Evolutionary conservation across 2,113 vertebrate genomes (phyloP).

Genomic region (Brevimyrus niger): DNA sequence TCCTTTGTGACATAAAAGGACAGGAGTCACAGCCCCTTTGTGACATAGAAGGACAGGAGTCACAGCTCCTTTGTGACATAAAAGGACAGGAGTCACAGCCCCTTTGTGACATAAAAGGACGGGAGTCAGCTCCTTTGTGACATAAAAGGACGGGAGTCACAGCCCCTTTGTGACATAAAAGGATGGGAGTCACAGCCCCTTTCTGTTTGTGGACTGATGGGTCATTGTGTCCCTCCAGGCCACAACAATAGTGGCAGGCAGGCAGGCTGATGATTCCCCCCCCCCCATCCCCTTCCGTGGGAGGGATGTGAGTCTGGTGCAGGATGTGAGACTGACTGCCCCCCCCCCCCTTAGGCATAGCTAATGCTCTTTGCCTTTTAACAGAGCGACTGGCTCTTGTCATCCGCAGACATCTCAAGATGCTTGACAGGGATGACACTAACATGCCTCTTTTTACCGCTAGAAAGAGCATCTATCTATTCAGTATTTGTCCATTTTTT

Average conservation of each 20-base stretch:
- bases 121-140: not conserved
- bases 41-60: not conserved
- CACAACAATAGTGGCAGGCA: not conserved
- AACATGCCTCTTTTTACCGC: not conserved
- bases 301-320: not conserved
- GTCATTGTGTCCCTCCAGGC: not conserved
- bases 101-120: not conserved
- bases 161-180: not conserved
- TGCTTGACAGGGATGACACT: not conserved
- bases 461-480: not conserved
- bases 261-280: not conserved
- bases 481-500: not conserved
- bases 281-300: not conserved
- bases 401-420: not conserved
- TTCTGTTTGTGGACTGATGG: not conserved
- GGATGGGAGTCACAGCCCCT: not conserved
- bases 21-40: not conserved
- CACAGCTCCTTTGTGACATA: too few relatives aligned
- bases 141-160: not conserved
- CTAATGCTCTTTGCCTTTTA: not conserved
- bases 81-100: not conserved
- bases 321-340: not conserved
- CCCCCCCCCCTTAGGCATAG: conserved; percentile 16
- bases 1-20: too few relatives aligned
- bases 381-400: not conserved